Conservation (phyloP, 2,113 vertebrate genomes). For the Pteruthius melanotis region DNA sequence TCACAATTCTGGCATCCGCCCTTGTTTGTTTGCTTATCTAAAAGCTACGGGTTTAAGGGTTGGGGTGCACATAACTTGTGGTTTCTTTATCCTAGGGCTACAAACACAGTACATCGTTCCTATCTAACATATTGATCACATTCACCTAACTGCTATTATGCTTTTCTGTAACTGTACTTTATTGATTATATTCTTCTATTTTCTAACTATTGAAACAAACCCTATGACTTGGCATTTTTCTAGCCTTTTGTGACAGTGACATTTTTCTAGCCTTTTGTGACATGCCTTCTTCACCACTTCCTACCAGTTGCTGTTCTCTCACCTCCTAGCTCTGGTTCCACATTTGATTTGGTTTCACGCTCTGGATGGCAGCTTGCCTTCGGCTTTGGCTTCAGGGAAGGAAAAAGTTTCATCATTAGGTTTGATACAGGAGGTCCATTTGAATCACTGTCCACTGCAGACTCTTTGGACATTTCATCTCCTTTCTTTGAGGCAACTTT, state of each 20-base stretch:
- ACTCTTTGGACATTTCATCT: constrained; percentile 23
- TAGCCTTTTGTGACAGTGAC: background rate
- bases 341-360: constrained; percentile 24
- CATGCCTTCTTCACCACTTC: background rate
- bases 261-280: background rate
- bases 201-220: background rate
- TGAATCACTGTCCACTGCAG: background rate
- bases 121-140: background rate
- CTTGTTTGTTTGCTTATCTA: background rate
- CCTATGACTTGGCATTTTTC: background rate
- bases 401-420: constrained; percentile 88
- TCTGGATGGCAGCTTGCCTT: constrained; percentile 54
- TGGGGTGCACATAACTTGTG: background rate
- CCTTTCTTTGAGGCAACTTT: constrained; percentile 80
- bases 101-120: background rate
- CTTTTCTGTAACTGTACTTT: background rate
- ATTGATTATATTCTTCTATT: background rate
- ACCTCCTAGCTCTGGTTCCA: constrained; percentile 72
- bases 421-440: constrained; percentile 76
- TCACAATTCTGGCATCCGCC: background rate
- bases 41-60: background rate
- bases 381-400: constrained; percentile 81
- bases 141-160: background rate
- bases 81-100: background rate
- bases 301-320: constrained; percentile 30